Evolutionary conservation across 2,888 invertebrate species (phyloP), one percentile per base, ranked within the genome.

Genomic region (Exephanes ischioxanthus): DNA sequence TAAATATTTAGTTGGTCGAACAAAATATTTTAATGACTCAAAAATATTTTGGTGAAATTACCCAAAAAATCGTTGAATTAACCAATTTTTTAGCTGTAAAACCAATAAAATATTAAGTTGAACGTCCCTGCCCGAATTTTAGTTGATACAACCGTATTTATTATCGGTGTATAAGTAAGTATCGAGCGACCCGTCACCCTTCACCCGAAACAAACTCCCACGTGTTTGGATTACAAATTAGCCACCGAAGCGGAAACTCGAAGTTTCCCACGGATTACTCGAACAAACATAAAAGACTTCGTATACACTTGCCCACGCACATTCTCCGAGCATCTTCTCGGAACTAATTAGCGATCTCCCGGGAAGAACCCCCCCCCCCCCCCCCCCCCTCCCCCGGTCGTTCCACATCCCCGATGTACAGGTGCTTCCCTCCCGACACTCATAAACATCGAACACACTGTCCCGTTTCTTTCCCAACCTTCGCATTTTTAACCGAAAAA

Each of bases 191-290:
- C 33, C 41, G 37, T 1, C 45, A 16, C 45, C 66, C 58, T 33
- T 66, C 61, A 45, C 45, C 41, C 37, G 19, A 37, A 37, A 53
- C 61, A 51, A 66, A 61, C 41, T 51, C 33, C 14, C 61, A 19
- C 66, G 26, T 86, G 86, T 86, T 81, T 85, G 81, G 63, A 79
- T 86, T 77, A 63, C 72, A 78, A 86, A 82, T 84, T 84, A 84
- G 73, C 55, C 68, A n/a, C 63, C 55, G 30, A 14, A 67, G 55
- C 70, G 79, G 58, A 86, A 78, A 86, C 85, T 85, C 82, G 67
- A 63, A 68, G 78, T 80, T 84, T 84, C 82, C 79, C 41, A 63
- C 72, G 81, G 87, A 88, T 86, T 84, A 88, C 78, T 87, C 75
- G 48, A 79, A 66, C 73, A 85, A 85, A 85, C 81, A 75, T 63